phyloP scores from a whole-genome alignment of 1,140 invertebrate genomes.

The Ostrea edulis region DNA sequence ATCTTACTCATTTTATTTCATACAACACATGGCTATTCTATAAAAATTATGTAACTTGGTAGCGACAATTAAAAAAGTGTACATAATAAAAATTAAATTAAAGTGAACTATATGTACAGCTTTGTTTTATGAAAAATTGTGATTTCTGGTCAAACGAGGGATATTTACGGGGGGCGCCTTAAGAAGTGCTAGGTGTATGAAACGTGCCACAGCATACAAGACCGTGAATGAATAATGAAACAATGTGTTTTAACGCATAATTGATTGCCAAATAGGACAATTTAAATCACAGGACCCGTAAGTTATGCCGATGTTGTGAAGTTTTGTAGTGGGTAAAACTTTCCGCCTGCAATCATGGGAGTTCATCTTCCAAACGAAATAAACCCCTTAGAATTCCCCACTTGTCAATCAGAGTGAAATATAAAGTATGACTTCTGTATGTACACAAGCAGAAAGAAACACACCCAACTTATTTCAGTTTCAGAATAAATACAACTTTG shows the following conservation, averaged over 20 bases:
- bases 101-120: neutral
- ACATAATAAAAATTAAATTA: neutral
- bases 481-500: slow-evolving; percentile 37
- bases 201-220: slow-evolving; percentile 14
- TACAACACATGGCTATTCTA: too few relatives aligned
- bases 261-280: neutral
- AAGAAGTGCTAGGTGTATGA: neutral
- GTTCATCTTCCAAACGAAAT: neutral
- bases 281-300: slow-evolving; percentile 3
- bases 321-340: neutral
- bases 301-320: slow-evolving; percentile 2
- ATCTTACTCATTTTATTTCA: too few relatives aligned
- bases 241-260: slow-evolving; percentile 10
- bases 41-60: too few relatives aligned
- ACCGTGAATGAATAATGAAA: slow-evolving; percentile 13
- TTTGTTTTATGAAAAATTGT: neutral
- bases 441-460: neutral
- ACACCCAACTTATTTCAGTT: slow-evolving; percentile 29
- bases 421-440: slow-evolving; percentile 23
- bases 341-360: neutral
- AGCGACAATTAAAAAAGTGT: too few relatives aligned
- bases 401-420: slow-evolving; percentile 21
- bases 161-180: neutral
- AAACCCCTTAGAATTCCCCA: neutral
- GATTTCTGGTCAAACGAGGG: neutral